These are phyloP conservation scores for Myotis planiceps DNA, from an alignment of 2,797 vertebrate genomes.

Conservation along the genomic window DNA sequence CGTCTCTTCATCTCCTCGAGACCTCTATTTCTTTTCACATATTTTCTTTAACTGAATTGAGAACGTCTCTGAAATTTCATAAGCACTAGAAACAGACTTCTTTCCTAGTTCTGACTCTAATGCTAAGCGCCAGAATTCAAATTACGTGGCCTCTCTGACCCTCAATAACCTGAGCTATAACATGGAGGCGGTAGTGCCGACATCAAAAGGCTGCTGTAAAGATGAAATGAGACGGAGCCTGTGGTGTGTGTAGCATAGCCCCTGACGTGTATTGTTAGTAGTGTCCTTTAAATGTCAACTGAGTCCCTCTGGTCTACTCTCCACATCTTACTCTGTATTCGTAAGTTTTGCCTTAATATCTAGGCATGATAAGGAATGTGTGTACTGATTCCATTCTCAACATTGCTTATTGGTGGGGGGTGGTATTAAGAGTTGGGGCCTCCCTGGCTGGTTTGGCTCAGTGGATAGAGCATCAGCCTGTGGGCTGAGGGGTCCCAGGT, in stretches of 20 bases:
- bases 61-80: not conserved
- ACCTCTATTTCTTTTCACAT: not conserved
- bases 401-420: not conserved
- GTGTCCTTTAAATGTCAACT: not conserved
- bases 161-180: not conserved
- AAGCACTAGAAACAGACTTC: not conserved
- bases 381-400: not conserved
- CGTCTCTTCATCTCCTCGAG: not conserved
- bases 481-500: too few relatives aligned
- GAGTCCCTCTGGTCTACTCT: not conserved
- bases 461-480: too few relatives aligned
- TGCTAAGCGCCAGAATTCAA: not conserved
- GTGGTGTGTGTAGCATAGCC: rapidly evolving
- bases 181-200: not conserved
- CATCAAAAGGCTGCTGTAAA: not conserved
- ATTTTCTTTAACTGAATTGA: not conserved
- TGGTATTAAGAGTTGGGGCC: not conserved
- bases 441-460: not conserved
- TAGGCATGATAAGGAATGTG: not conserved
- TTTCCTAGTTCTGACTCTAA: not conserved
- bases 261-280: too few relatives aligned
- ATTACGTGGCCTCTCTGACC: not conserved
- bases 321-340: not conserved
- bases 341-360: not conserved
- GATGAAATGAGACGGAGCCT: rapidly evolving